phyloP scores from a whole-genome alignment of 2,113 vertebrate species.

The Plecotus auritus region DNA sequence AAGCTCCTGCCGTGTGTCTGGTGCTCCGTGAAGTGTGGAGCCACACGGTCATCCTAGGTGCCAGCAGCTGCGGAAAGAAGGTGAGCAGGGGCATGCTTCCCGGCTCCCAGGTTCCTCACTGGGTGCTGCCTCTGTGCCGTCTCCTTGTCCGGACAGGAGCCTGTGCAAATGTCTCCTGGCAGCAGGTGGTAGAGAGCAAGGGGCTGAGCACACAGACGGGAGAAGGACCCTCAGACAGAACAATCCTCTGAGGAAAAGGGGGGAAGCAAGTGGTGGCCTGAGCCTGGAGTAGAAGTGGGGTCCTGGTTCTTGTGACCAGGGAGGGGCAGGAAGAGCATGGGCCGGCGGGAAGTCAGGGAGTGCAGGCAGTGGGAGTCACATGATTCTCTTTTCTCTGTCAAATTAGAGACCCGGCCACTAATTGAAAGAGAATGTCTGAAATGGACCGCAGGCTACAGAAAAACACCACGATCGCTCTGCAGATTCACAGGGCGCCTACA shows the following conservation, averaged over 20 bases:
- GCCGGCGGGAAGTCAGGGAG: accelerated
- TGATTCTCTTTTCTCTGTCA: background rate
- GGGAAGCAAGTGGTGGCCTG: accelerated
- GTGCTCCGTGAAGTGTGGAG: accelerated
- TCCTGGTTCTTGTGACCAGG: background rate
- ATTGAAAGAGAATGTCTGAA: accelerated
- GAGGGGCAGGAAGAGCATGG: background rate
- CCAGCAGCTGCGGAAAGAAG: background rate
- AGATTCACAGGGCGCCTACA: accelerated
- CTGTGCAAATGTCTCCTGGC: background rate
- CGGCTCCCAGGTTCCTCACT: background rate
- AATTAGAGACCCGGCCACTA: background rate
- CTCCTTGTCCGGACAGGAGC: too few species aligned
- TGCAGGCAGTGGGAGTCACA: accelerated
- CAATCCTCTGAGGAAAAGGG: too few species aligned
- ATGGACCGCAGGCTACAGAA: accelerated
- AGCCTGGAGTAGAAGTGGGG: accelerated
- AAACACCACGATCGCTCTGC: accelerated
- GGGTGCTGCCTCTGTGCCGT: accelerated
- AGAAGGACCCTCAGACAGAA: background rate
- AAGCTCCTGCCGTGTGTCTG: background rate
- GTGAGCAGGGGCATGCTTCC: too few species aligned
- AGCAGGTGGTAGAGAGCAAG: background rate
- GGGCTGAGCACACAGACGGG: accelerated
- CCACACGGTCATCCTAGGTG: accelerated